Evolutionary conservation across 2,888 invertebrate species (phyloP), one percentile per base, ranked within the genome.

Genomic region (Plusia festucae): DNA sequence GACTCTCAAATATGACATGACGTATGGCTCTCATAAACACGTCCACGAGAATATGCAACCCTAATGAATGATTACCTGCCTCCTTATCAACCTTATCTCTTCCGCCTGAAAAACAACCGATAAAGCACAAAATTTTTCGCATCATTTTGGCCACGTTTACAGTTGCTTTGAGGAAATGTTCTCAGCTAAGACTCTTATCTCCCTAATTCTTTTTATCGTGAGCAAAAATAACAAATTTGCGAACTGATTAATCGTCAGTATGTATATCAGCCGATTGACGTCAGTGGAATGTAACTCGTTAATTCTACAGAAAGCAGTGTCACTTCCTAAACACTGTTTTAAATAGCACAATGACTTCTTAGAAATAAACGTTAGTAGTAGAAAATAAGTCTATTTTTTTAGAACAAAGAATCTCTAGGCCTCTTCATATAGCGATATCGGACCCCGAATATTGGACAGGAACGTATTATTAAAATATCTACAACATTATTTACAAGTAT

Each of bases 91-190:
- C 70, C 73, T 75, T 90, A 90, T 90, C 89, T 81, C 77, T 88
- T 88, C 88, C 90, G 85, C 83, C 82, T 83, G 73, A 80, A 85
- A 71, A 64, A 34, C 58, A 76, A 64, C 44, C 44, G 80, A 85
- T 87, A 84, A 87, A 76, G 70, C 59, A 69, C 72, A 78, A n/a
- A n/a, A 70, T 83, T 81, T 73, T 82, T 84, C 77, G 77, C 84
- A 76, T 20, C 81, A 76, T 78, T 76, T 76, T 52, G 49, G 40
- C 65, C 56, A 69, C 68, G 60, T 66, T 61, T 78, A 76, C 75
- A 75, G 91, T 92, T 89, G 90, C 92, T 87, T 90, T 84, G 90
- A 91, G 93, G 93, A 93, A 93, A 92, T 84, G 88, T 83, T 84
- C 81, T 82, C 76, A 68, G 56, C 56, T 62, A 44, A 65, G 73